A percentile compares a stretch with the other conserved stretches of the same genome.
Conservation (phyloP, 2,797 vertebrate genomes). For the Pseudocheirus occidentalis region DNA sequence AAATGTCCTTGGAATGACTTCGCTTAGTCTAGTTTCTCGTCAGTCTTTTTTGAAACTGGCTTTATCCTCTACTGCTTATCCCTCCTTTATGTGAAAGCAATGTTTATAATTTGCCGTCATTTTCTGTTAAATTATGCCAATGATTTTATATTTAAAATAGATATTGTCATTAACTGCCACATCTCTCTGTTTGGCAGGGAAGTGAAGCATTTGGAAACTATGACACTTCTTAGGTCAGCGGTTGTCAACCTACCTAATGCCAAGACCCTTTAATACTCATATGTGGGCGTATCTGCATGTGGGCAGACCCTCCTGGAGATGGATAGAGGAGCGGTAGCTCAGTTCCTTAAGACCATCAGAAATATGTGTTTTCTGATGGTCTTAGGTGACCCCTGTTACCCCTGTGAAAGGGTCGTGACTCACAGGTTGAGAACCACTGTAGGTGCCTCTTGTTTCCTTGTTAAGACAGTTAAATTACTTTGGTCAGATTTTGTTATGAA, state of each 20-base stretch:
- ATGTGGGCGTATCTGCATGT: too few species aligned
- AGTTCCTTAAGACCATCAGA: too few species aligned
- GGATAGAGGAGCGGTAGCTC: too few species aligned
- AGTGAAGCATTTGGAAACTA: neutral
- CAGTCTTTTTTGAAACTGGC: neutral
- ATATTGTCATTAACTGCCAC: neutral
- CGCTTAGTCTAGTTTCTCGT: neutral
- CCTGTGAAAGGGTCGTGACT: too few species aligned
- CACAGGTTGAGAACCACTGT: too few species aligned
- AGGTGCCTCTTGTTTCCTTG: neutral
- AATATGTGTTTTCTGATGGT: too few species aligned
- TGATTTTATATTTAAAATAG: neutral
- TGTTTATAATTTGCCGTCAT: neutral
- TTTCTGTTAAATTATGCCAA: neutral
- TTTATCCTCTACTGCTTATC: neutral
- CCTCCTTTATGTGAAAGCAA: neutral
- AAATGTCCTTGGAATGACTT: neutral
- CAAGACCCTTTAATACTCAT: too few species aligned
- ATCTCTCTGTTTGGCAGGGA: neutral
- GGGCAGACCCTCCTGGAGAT: too few species aligned
- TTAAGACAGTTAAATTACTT: neutral
- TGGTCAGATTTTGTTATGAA: neutral
- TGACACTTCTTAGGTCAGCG: neutral
- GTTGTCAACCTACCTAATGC: too few species aligned
- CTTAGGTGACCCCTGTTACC: too few species aligned